A percentile compares a stretch with the other conserved stretches of the same genome.
phyloP scores from a whole-genome alignment of 2,888 invertebrate species.

The Spatulosminthurus flaviceps region DNA sequence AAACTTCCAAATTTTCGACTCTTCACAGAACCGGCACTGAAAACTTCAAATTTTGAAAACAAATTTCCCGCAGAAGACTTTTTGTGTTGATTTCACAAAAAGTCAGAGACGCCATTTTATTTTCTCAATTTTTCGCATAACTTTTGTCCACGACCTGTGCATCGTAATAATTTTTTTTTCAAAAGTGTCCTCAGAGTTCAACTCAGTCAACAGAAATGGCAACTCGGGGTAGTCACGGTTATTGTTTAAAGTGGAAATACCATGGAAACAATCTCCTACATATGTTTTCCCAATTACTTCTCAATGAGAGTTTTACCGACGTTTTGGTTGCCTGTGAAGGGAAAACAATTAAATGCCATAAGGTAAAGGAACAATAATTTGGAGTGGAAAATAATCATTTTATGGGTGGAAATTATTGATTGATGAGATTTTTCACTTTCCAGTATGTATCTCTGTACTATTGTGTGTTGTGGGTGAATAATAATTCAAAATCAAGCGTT shows the following conservation, averaged over 20 bases:
- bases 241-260: conserved; percentile 62
- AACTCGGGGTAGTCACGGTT: conserved; percentile 59
- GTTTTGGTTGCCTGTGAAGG: conserved; percentile 90
- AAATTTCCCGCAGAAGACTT: conserved; percentile 47
- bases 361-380: too few relatives aligned
- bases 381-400: too few relatives aligned
- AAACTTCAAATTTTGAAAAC: conserved; percentile 48
- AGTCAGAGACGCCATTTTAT: conserved; percentile 45
- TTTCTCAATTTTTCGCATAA: conserved; percentile 44
- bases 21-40: conserved; percentile 30
- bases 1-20: conserved; percentile 33
- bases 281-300: conserved; percentile 68
- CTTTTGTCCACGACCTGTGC: conserved; percentile 4
- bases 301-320: conserved; percentile 88
- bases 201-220: conserved; percentile 37
- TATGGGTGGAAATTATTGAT: too few relatives aligned
- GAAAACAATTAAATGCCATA: conserved; percentile 78
- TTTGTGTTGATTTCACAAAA: conserved; percentile 49
- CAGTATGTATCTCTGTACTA: too few relatives aligned
- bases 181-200: conserved; percentile 24
- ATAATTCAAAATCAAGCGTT: too few relatives aligned
- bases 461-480: too few relatives aligned
- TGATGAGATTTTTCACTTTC: too few relatives aligned
- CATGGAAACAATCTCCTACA: conserved; percentile 75
- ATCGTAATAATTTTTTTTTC: conserved; percentile 27